Conservation (phyloP, 2,113 vertebrate genomes). For the Leiothrix lutea region DNA sequence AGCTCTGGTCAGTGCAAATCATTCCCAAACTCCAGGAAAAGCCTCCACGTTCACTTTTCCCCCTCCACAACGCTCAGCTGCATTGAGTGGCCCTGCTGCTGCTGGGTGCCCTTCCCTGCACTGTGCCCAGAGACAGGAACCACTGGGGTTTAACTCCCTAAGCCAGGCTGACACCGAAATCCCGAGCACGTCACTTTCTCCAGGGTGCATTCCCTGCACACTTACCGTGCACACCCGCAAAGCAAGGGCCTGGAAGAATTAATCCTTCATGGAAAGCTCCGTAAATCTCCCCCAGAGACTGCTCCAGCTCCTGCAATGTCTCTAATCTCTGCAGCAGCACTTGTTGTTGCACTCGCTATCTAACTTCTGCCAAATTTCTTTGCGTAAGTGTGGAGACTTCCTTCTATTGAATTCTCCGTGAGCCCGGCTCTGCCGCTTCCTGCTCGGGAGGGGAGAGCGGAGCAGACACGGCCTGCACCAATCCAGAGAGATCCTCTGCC, state of each 20-base stretch:
- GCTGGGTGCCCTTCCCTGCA: not conserved
- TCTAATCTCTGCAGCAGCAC: slow-evolving; percentile 27
- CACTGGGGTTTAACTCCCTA: not conserved
- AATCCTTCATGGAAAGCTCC: slow-evolving; percentile 3
- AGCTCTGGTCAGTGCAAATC: not conserved
- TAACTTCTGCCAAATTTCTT: slow-evolving; percentile 74
- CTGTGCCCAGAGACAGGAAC: not conserved
- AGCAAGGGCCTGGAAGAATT: not conserved
- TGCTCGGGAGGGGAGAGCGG: slow-evolving; percentile 46
- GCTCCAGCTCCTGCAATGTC: not conserved
- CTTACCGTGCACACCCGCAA: not conserved
- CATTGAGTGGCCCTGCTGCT: not conserved
- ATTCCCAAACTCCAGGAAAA: not conserved
- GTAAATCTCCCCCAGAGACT: not conserved
- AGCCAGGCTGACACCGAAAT: not conserved
- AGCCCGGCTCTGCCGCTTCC: slow-evolving; percentile 75
- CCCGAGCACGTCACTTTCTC: not conserved
- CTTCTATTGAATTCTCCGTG: slow-evolving; percentile 81
- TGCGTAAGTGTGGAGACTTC: slow-evolving; percentile 81
- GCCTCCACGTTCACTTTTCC: not conserved
- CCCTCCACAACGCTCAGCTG: not conserved
- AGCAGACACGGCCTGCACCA: slow-evolving; percentile 32
- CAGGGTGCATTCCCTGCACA: not conserved
- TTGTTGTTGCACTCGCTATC: slow-evolving; percentile 52
- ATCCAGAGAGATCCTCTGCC: not conserved